Evolutionary conservation across 2,113 vertebrate genomes (phyloP).

Genomic region (Ramphastos sulfuratus): DNA sequence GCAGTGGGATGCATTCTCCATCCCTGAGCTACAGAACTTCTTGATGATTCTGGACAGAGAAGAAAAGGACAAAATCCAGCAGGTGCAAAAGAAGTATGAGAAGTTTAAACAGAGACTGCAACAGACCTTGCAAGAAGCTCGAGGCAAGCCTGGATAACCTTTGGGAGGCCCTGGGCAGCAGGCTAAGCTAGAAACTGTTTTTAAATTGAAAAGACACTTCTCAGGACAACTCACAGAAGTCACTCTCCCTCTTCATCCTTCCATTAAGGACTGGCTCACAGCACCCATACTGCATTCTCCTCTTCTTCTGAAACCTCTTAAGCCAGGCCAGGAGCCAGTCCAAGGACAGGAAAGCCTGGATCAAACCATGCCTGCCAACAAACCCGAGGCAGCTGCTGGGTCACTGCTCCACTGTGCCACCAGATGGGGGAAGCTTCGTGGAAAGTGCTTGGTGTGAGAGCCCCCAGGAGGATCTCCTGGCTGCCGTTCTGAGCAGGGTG

Average conservation of each 20-base stretch:
- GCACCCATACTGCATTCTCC: not conserved
- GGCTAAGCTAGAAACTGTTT: slow-evolving; percentile 60
- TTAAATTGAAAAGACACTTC: slow-evolving; percentile 67
- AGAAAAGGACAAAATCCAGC: slow-evolving; percentile 88
- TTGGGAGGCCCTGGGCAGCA: not conserved
- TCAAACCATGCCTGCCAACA: not conserved
- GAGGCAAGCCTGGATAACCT: slow-evolving; percentile 78
- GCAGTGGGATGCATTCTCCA: slow-evolving; percentile 96
- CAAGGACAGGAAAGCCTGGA: not conserved
- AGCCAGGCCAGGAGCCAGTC: not conserved
- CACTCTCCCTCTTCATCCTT: not conserved
- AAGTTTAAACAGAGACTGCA: slow-evolving; percentile 85
- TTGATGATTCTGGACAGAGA: slow-evolving; percentile 91
- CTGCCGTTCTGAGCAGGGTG: not conserved
- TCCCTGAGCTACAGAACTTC: slow-evolving; percentile 98
- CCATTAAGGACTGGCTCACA: slow-evolving; percentile 10
- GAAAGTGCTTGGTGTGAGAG: not conserved
- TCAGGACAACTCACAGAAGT: slow-evolving; percentile 69
- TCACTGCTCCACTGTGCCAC: not conserved
- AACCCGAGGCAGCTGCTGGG: slow-evolving; percentile 24
- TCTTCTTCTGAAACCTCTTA: not conserved
- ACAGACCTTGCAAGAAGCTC: slow-evolving; percentile 79
- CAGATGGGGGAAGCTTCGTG: not conserved
- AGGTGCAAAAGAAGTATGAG: slow-evolving; percentile 85
- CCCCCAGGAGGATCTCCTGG: not conserved